Evolutionary conservation across 2,113 vertebrate species (phyloP).

Genomic region (Heptranchias perlo): DNA sequence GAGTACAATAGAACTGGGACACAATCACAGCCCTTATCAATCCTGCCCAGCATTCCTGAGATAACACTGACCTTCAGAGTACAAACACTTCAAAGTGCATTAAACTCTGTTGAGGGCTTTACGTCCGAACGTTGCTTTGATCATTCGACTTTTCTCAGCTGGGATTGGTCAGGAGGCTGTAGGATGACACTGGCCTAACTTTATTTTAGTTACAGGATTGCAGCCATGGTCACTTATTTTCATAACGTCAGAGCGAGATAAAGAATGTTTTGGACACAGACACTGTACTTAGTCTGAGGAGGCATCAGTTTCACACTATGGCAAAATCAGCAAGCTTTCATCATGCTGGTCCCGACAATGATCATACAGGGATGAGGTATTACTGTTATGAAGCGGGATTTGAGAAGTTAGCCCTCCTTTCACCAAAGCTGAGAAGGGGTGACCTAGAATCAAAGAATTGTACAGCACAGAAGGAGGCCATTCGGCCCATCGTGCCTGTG

Average conservation of each 20-base stretch:
- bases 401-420: neutral
- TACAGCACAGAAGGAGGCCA: neutral
- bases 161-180: slow-evolving; percentile 16
- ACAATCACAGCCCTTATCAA: neutral
- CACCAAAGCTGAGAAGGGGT: neutral
- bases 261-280: neutral
- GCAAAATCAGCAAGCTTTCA: neutral
- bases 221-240: neutral
- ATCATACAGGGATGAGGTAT: neutral
- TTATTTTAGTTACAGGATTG: neutral
- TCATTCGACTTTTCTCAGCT: neutral
- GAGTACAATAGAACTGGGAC: neutral
- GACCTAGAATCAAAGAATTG: neutral
- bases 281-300: neutral
- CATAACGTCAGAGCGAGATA: neutral
- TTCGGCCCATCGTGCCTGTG: neutral
- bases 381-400: neutral
- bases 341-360: neutral
- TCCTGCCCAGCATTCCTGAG: slow-evolving; percentile 5
- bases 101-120: neutral
- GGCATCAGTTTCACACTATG: neutral
- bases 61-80: slow-evolving; percentile 12
- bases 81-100: slow-evolving; percentile 25
- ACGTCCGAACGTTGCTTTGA: too few species aligned
- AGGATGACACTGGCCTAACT: slow-evolving; percentile 8